phyloP scores from a whole-genome alignment of 30 jellyfish, hydroid and myxozoan species.

The Aurelia aurita complex sp. Pacific region DNA sequence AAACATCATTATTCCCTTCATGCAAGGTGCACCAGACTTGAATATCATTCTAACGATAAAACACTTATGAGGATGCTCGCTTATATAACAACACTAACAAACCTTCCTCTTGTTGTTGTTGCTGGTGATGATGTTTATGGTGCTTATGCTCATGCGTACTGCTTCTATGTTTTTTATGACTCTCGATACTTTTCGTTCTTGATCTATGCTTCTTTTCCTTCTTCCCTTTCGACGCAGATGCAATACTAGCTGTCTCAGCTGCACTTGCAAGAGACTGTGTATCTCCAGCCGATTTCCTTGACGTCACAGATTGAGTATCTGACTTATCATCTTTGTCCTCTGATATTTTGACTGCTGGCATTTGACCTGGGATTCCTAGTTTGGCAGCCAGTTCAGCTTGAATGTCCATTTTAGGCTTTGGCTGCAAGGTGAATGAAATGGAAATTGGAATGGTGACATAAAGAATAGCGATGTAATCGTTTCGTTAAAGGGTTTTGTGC shows the following conservation, averaged over 20 bases:
- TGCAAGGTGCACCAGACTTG: too few species aligned
- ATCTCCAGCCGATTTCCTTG: constrained; percentile 53
- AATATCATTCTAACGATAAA: too few species aligned
- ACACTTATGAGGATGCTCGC: too few species aligned
- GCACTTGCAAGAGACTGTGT: constrained; percentile 29
- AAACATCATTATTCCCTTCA: too few species aligned
- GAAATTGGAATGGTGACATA: too few species aligned
- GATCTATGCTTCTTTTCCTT: constrained; percentile 46
- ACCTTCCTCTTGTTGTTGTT: constrained; percentile 11
- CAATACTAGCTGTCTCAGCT: constrained; percentile 38
- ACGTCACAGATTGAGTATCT: constrained; percentile 58
- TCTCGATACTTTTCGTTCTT: constrained; percentile 46
- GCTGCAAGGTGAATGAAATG: constrained; percentile 12
- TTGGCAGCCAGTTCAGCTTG: constrained; percentile 97
- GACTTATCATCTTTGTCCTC: constrained; percentile 65
- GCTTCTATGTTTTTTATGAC: constrained; percentile 58
- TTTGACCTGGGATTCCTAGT: constrained; percentile 67
- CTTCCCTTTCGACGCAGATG: constrained; percentile 30
- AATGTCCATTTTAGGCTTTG: constrained; percentile 66
- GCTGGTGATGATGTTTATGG: constrained; percentile 37
- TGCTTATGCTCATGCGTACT: constrained; percentile 20
- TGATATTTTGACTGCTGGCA: constrained; percentile 14
- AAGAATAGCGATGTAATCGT: too few species aligned
- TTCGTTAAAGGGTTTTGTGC: too few species aligned
- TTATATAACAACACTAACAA: not conserved